Base-by-base conservation (phyloP, 2,888 invertebrate genomes). In the Schizotus pectinicornis region DNA sequence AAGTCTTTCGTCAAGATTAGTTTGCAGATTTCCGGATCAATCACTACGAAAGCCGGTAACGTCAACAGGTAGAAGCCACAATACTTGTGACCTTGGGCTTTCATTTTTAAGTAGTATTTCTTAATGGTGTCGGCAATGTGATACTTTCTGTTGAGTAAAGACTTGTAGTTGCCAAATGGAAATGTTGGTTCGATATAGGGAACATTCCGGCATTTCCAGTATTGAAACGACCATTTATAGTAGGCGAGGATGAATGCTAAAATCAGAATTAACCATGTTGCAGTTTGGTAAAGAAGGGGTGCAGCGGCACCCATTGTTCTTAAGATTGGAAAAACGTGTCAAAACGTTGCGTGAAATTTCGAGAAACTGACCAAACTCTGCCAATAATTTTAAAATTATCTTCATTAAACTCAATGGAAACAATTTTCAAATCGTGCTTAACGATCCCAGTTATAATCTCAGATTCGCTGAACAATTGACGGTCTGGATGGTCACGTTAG, bases 1-100 rank as follows among this genome's bases (percentile, higher is more conserved):
- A 85, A 88, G 64, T 87, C 86, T 60, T 81, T 83, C 30, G 82
- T 81, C 66, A 87, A 67, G 12, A 87, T 76, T 35, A 80, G 78
- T 47, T 67, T 67, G 7, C 63, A 9, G 22, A 58, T 57, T 35
- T 71, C 64, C 2, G 66, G 51, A 59, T 70, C 68, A 0, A 63
- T 38, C 2, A 63, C 55, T 3, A 72, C 34, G 6, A 65, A 59
- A 1, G 43, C 39, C 6, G 67, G 68, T 31, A 45, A 43, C 14
- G 43, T 30, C 12, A 68, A 57, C 0, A 59, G 55, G 59, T 64
- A 65, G 47, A 54, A 55, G 37, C 64, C 66, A 47, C 59, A 57
- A 45, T 52, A 56, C 45, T 59, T 57, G 34, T 55, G 53, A 1
- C 61, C 59, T 52, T 56, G 33, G 8, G 50, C 43, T 42, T 59